phyloP scores from a whole-genome alignment of 2,888 invertebrate species.

The Trisateles emortualis region DNA sequence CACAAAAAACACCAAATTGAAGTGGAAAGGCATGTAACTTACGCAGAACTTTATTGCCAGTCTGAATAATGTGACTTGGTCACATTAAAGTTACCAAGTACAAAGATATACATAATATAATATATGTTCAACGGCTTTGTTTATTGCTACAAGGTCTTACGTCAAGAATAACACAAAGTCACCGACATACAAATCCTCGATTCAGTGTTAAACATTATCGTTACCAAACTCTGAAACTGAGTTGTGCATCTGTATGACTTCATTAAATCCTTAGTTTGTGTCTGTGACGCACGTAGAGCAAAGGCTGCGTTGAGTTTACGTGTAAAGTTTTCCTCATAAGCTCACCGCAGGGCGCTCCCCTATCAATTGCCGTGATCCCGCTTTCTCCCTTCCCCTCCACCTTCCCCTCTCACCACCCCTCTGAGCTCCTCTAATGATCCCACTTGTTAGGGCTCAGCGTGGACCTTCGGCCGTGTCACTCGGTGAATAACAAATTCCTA shows the following conservation, averaged over 20 bases:
- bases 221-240: constrained; percentile 20
- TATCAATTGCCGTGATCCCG: constrained; percentile 75
- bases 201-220: constrained; percentile 10
- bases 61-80: too few species aligned
- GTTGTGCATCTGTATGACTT: constrained; percentile 61
- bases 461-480: constrained; percentile 82
- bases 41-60: too few species aligned
- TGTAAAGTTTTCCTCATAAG: constrained; percentile 83
- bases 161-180: neutral
- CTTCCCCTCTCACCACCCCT: constrained; percentile 46
- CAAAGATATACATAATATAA: neutral
- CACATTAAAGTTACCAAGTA: neutral
- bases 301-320: constrained; percentile 72
- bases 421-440: constrained; percentile 79
- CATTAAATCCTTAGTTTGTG: constrained; percentile 60
- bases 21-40: too few species aligned
- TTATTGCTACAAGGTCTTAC: neutral
- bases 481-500: constrained; percentile 84
- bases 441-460: constrained; percentile 84
- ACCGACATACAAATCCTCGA: neutral
- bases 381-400: constrained; percentile 38
- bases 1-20: neutral
- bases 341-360: constrained; percentile 81
- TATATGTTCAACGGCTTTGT: too few species aligned
- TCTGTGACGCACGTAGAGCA: constrained; percentile 50